Evolutionary conservation across 2,797 vertebrate species (phyloP).

Genomic region (Gastrophryne carolinensis): DNA sequence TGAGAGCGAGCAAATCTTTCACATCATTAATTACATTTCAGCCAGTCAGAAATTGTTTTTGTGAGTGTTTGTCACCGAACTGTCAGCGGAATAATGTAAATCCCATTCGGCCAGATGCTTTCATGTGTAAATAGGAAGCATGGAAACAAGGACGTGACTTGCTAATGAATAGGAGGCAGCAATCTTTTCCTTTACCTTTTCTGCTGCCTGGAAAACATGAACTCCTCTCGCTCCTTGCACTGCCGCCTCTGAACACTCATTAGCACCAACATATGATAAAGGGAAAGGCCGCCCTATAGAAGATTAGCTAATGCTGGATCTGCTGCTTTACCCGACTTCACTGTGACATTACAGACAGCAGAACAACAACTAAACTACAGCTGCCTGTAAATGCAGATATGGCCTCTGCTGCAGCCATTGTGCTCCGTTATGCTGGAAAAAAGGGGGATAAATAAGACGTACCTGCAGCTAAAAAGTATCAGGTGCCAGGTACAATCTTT

Average conservation of each 20-base stretch:
- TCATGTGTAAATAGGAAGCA: conserved; percentile 50
- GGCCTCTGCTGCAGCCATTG: too few relatives aligned
- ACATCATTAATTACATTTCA: conserved; percentile 45
- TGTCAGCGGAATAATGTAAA: conserved; percentile 41
- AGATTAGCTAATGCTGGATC: too few relatives aligned
- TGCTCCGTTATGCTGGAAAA: too few relatives aligned
- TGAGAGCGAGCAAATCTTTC: conserved; percentile 21
- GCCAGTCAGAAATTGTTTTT: conserved; percentile 42
- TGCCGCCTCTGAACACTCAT: neutral
- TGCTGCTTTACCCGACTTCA: too few relatives aligned
- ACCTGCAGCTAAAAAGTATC: too few relatives aligned
- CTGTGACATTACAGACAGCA: too few relatives aligned
- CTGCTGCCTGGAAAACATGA: conserved; percentile 10
- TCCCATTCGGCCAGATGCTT: conserved; percentile 15
- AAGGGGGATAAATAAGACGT: too few relatives aligned
- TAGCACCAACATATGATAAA: neutral
- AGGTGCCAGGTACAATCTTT: too few relatives aligned
- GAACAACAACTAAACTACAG: too few relatives aligned
- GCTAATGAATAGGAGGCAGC: conserved; percentile 31
- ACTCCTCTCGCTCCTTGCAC: conserved; percentile 13
- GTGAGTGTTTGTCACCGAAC: conserved; percentile 40
- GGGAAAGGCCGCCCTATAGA: too few relatives aligned
- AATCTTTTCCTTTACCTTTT: conserved; percentile 35
- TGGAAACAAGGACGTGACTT: conserved; percentile 35
- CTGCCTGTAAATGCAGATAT: too few relatives aligned